Conservation (phyloP, 2,113 vertebrate species). For the Misgurnus mizolepis region DNA sequence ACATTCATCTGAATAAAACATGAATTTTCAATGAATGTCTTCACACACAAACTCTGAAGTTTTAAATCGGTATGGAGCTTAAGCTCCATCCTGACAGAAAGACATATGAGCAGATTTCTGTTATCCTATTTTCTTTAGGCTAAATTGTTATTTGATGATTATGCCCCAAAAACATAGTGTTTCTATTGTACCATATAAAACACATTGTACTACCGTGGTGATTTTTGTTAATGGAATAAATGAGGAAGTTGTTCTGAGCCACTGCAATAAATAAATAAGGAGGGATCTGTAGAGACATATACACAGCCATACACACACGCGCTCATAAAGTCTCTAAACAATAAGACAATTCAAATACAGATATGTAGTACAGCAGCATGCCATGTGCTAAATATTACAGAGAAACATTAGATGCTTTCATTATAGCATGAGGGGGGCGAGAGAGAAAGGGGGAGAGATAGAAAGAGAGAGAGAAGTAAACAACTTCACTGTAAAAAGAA, state of each 20-base stretch:
- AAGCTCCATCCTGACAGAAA: too few relatives aligned
- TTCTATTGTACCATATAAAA: not conserved
- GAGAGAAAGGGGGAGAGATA: too few relatives aligned
- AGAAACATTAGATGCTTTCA: slow-evolving; percentile 52
- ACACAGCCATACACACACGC: slow-evolving; percentile 28
- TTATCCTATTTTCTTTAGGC: too few relatives aligned
- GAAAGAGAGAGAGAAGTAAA: too few relatives aligned
- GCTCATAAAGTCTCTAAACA: slow-evolving; percentile 46
- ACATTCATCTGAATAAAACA: not conserved
- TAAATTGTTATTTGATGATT: too few relatives aligned
- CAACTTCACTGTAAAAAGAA: too few relatives aligned
- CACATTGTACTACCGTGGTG: not conserved
- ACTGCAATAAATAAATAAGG: slow-evolving; percentile 52
- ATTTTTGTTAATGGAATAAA: not conserved
- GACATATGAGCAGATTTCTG: too few relatives aligned
- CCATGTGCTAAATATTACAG: slow-evolving; percentile 63
- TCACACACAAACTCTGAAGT: too few relatives aligned
- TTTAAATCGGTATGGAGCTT: too few relatives aligned
- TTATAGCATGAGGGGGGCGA: slow-evolving; percentile 27
- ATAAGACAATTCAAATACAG: slow-evolving; percentile 42
- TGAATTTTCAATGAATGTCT: not conserved
- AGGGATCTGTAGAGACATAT: slow-evolving; percentile 41
- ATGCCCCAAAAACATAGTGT: too few relatives aligned
- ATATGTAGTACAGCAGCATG: slow-evolving; percentile 53
- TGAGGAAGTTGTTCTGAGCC: slow-evolving; percentile 42